Conservation (phyloP, 1,140 invertebrate genomes). For the Drosophila busckii region DNA sequence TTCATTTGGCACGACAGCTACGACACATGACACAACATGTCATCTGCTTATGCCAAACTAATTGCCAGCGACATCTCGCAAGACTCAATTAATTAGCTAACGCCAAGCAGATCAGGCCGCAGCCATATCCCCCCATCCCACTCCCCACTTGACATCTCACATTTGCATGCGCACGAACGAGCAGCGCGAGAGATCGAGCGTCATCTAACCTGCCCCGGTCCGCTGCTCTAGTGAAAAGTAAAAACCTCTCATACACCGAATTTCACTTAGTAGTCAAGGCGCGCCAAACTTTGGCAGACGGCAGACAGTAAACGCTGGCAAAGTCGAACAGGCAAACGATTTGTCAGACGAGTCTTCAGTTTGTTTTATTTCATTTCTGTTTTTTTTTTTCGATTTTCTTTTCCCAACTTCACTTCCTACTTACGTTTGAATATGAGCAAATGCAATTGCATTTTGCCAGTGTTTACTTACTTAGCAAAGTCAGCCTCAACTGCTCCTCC, state of each 20-base stretch:
- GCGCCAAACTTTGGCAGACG: slow-evolving; percentile 26
- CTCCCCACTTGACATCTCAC: not conserved
- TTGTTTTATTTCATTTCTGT: not conserved
- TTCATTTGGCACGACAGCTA: slow-evolving; percentile 54
- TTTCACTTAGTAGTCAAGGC: slow-evolving; percentile 35
- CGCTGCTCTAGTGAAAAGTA: slow-evolving; percentile 14
- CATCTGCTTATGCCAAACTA: slow-evolving; percentile 54
- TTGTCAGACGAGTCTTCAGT: slow-evolving; percentile 46
- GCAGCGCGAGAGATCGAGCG: not conserved
- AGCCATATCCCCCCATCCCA: slow-evolving; percentile 5
- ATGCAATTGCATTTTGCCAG: slow-evolving; percentile 61
- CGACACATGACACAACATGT: slow-evolving; percentile 66
- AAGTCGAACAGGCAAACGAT: slow-evolving; percentile 59
- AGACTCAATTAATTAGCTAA: slow-evolving; percentile 64
- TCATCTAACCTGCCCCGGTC: slow-evolving; percentile 8
- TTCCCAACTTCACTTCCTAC: slow-evolving; percentile 56
- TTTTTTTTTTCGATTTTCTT: slow-evolving; percentile 16
- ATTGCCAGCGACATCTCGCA: slow-evolving; percentile 59
- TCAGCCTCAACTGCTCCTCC: not conserved
- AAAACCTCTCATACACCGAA: slow-evolving; percentile 36
- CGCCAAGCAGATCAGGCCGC: slow-evolving; percentile 45
- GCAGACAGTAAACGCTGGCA: slow-evolving; percentile 19
- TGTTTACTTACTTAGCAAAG: slow-evolving; percentile 59
- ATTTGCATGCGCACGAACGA: slow-evolving; percentile 44
- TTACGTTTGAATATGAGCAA: slow-evolving; percentile 65